Evolutionary conservation across 2,888 invertebrate genomes (phyloP).

Genomic region (Idaea biselata): DNA sequence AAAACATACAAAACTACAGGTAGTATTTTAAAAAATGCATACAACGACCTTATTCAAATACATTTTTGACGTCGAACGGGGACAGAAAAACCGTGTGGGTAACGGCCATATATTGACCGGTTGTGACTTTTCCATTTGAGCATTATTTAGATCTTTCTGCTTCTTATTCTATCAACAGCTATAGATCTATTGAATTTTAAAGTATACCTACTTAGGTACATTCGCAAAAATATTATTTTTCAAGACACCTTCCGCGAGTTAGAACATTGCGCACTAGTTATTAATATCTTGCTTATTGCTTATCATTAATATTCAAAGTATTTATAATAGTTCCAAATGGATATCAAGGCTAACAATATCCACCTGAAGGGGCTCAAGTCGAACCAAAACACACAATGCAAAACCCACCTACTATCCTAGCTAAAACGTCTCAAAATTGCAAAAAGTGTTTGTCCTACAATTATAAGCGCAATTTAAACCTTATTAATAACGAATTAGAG

Average conservation of each 20-base stretch:
- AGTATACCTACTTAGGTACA: no score
- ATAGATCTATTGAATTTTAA: no score
- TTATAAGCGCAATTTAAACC: background rate
- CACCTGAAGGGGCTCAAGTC: background rate
- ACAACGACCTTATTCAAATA: no score
- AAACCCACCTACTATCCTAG: background rate
- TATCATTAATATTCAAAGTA: background rate
- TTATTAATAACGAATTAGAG: constrained; percentile 1
- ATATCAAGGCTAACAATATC: background rate
- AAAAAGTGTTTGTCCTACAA: background rate
- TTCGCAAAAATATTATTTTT: background rate
- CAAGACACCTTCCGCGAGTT: background rate
- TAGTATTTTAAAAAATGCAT: no score
- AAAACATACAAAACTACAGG: no score
- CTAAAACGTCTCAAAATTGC: background rate
- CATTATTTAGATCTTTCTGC: no score
- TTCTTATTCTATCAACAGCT: no score
- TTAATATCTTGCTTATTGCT: background rate
- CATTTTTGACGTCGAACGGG: no score
- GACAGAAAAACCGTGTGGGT: no score
- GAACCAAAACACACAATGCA: background rate
- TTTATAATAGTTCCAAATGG: background rate
- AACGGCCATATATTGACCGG: no score
- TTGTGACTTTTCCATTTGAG: no score
- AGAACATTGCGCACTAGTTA: background rate